Conservation (phyloP, 2,888 invertebrate genomes). For the Diaphora mendica region DNA sequence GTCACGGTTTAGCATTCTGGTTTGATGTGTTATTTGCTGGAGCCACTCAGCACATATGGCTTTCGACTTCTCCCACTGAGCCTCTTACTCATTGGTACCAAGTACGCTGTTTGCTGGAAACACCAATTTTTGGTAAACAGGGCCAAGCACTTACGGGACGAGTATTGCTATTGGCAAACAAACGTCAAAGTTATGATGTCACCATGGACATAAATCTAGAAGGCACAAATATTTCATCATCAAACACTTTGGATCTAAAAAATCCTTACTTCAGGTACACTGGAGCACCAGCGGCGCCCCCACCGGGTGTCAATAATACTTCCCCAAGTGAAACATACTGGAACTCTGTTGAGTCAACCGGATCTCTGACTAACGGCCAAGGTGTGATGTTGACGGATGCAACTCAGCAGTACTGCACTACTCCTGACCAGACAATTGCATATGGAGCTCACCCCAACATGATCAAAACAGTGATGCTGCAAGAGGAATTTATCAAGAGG, state of each 20-base stretch:
- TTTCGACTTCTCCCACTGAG: slow-evolving; percentile 99
- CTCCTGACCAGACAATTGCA: slow-evolving; percentile 73
- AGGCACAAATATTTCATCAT: slow-evolving; percentile 94
- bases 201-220: slow-evolving; percentile 97
- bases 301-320: slow-evolving; percentile 95
- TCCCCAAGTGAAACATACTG: slow-evolving; percentile 98
- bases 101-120: slow-evolving; percentile 97
- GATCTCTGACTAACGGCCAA: slow-evolving; percentile 76
- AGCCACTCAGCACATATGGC: slow-evolving; percentile 95
- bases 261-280: slow-evolving; percentile 99
- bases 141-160: slow-evolving; percentile 96
- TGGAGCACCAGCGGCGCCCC: slow-evolving; percentile 96
- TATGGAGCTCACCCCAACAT: slow-evolving; percentile 80
- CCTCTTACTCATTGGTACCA: slow-evolving; percentile 99
- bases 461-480: slow-evolving; percentile 85
- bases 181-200: slow-evolving; percentile 99
- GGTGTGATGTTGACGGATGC: slow-evolving; percentile 78
- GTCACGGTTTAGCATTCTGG: slow-evolving; percentile 99
- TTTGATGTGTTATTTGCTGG: slow-evolving; percentile 99
- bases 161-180: slow-evolving; percentile 96
- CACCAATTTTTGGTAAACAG: slow-evolving; percentile 97
- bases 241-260: slow-evolving; percentile 98
- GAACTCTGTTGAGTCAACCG: slow-evolving; percentile 93
- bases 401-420: slow-evolving; percentile 77
- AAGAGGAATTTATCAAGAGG: slow-evolving; percentile 84